Percentiles rank a stretch among this genome's conserved stretches.
Conservation (phyloP, 1,140 invertebrate species). For the Bombus superbus region DNA sequence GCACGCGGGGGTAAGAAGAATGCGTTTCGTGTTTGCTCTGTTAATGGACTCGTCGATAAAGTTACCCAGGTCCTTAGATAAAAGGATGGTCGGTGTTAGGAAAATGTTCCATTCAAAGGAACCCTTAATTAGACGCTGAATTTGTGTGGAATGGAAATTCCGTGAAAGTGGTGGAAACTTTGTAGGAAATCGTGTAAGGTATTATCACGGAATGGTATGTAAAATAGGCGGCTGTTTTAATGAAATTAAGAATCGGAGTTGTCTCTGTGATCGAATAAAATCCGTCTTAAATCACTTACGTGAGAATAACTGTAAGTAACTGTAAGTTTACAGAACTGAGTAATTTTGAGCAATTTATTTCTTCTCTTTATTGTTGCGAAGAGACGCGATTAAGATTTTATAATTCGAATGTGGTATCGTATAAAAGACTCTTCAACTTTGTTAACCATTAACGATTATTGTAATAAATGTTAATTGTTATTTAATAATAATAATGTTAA, state of each 20-base stretch:
- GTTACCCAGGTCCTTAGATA: conserved; percentile 3
- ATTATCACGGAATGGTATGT: neutral
- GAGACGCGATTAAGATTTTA: too few relatives aligned
- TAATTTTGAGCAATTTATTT: neutral
- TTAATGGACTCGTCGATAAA: conserved; percentile 14
- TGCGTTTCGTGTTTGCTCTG: conserved; percentile 10
- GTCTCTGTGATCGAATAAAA: neutral
- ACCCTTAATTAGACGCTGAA: conserved; percentile 13
- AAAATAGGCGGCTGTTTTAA: neutral
- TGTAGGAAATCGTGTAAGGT: conserved; percentile 3
- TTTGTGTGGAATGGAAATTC: neutral
- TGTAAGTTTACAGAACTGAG: neutral
- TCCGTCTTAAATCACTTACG: neutral
- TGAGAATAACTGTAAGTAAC: neutral
- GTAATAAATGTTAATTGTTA: too few relatives aligned
- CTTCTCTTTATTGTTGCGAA: neutral
- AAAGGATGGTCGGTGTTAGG: neutral
- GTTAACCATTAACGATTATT: too few relatives aligned
- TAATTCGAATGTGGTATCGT: too few relatives aligned
- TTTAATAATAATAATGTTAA: too few relatives aligned
- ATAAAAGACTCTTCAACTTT: too few relatives aligned
- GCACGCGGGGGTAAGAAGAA: neutral
- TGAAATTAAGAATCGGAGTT: neutral
- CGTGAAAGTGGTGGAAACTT: conserved; percentile 6
- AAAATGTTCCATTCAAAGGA: neutral